These are phyloP conservation scores for Marasmarcha lunaedactyla DNA, from an alignment of 2,888 invertebrate species.

Conservation along the genomic window DNA sequence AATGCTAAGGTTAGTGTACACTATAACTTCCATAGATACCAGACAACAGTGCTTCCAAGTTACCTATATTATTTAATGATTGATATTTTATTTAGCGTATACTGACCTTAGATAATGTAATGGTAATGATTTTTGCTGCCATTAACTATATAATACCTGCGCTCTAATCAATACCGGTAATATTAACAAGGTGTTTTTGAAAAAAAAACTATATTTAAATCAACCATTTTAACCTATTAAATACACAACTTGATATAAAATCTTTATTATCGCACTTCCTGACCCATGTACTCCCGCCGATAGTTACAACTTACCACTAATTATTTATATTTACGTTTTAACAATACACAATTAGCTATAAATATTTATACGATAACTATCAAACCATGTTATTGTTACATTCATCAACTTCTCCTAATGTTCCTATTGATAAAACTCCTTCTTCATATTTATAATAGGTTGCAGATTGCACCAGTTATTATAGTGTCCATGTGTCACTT, in stretches of 20 bases:
- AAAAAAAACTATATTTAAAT: constrained; percentile 25
- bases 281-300: constrained; percentile 55
- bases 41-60: too few species aligned
- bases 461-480: constrained; percentile 50
- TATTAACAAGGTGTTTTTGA: too few species aligned
- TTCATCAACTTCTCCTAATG: constrained; percentile 3
- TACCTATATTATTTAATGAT: too few species aligned
- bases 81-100: too few species aligned
- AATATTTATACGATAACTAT: constrained; percentile 70
- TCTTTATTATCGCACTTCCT: not conserved
- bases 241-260: constrained; percentile 52
- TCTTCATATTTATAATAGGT: constrained; percentile 38
- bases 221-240: constrained; percentile 32
- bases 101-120: too few species aligned
- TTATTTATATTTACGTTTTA: constrained; percentile 70
- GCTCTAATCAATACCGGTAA: too few species aligned
- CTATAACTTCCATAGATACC: not conserved
- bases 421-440: constrained; percentile 9
- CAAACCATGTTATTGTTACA: constrained; percentile 34
- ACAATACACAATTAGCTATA: constrained; percentile 72
- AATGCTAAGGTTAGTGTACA: not conserved
- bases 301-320: constrained; percentile 68
- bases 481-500: constrained; percentile 57
- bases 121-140: too few species aligned
- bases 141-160: too few species aligned